Evolutionary conservation across 64 coral and sea anemone species (phyloP).

Genomic region (Actinia tenebrosa): DNA sequence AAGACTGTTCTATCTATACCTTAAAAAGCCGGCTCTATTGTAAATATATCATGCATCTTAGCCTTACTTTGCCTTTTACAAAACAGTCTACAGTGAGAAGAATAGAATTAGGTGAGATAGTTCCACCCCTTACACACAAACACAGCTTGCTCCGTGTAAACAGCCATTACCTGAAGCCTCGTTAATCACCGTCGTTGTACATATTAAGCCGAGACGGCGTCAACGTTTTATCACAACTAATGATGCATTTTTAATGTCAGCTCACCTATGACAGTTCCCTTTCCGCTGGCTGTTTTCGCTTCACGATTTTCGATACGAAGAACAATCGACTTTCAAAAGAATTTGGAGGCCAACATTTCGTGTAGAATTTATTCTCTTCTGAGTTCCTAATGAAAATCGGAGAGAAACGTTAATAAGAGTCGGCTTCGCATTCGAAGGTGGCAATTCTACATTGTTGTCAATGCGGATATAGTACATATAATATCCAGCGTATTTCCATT

Average conservation of each 20-base stretch:
- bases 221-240: slow-evolving; percentile 66
- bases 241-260: slow-evolving; percentile 62
- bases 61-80: background rate
- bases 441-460: background rate
- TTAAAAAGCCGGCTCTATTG: background rate
- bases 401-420: background rate
- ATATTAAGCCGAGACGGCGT: slow-evolving; percentile 58
- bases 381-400: background rate
- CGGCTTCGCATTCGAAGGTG: background rate
- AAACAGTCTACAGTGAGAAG: background rate
- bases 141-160: slow-evolving; percentile 59
- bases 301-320: slow-evolving; percentile 14
- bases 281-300: slow-evolving; percentile 29
- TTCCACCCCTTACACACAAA: slow-evolving; percentile 47
- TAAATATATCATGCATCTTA: slow-evolving; percentile 2
- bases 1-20: background rate
- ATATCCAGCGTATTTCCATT: background rate
- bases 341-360: background rate
- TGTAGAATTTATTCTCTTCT: background rate
- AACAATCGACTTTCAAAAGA: background rate
- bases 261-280: slow-evolving; percentile 44
- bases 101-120: slow-evolving; percentile 17
- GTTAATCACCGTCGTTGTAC: slow-evolving; percentile 61
- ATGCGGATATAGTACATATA: background rate
- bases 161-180: slow-evolving; percentile 73